Evolutionary conservation across 2,113 vertebrate genomes (phyloP).

Genomic region (Motacilla tschutschensis): DNA sequence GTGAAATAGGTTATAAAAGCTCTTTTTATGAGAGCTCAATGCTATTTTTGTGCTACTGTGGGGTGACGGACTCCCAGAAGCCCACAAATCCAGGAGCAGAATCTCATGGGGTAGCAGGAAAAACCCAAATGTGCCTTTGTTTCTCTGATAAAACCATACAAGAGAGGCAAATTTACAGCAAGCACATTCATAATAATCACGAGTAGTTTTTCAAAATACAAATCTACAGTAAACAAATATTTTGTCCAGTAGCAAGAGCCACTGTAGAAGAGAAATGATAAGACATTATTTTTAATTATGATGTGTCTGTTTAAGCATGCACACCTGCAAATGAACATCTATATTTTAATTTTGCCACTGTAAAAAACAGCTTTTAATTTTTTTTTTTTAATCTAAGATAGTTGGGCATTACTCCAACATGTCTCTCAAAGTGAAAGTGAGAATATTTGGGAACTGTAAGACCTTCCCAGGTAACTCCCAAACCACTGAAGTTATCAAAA

Average conservation of each 20-base stretch:
- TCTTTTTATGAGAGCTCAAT: neutral
- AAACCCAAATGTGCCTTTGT: neutral
- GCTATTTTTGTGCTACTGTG: neutral
- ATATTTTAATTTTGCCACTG: neutral
- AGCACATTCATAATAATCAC: neutral
- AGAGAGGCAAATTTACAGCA: neutral
- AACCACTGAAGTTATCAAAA: slow-evolving; percentile 1
- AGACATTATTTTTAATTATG: neutral
- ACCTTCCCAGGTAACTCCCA: neutral
- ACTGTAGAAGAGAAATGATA: neutral
- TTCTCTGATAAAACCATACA: neutral
- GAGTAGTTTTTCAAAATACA: neutral
- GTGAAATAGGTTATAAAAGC: neutral
- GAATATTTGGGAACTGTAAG: neutral
- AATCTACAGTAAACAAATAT: neutral
- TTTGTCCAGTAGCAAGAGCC: neutral
- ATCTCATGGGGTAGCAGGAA: accelerated
- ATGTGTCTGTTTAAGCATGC: neutral
- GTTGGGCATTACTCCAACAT: neutral
- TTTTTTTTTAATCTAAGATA: neutral
- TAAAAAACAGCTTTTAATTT: accelerated
- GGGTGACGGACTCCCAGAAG: neutral
- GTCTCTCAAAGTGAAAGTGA: neutral
- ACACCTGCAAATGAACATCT: accelerated
- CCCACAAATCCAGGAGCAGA: neutral